Base-by-base conservation (phyloP, 2,113 vertebrate species). In the Halichoerus grypus region DNA sequence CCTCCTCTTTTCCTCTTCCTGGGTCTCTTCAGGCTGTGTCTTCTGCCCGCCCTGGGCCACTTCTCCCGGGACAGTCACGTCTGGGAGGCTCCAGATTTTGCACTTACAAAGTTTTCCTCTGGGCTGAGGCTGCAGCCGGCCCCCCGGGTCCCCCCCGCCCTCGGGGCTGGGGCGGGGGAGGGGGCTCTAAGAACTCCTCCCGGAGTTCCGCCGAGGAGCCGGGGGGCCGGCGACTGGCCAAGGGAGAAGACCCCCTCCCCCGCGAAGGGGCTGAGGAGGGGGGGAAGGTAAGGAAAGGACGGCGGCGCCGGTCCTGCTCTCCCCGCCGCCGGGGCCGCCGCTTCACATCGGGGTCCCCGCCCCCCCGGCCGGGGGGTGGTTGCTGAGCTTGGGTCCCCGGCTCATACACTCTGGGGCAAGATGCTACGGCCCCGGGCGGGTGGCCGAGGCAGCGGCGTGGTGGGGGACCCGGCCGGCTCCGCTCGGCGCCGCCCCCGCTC, bases 401-500 rank as follows among this genome's bases (percentile, higher is more conserved):
- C 55, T 95, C 97, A 96, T 98, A 90, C 97, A 97, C 96, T 92
- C 97, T 90, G 85, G 92, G 97, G 98, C 80, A 42, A 65, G 98
- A 89, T 94, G 97, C 97, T 97, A 98, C 95, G 98, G 98, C 95
- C 98, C 94, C 97, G 91, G 91, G 89, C 89, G 84, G 86, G 93
- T 51, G 67, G 86, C 93, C 91, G 65, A 93, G 61, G 93, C 85
- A 53, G 96, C 94, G 84, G 97, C 97, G 72, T 97, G 88, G 95
- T 85, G 71, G 94, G 97, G 96, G 88, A 95, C 95, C 98, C 96
- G 86, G 98, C 97, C 98, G 97, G 98, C 98, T 97, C 97, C 98
- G 96, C 97, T 98, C 97, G 98, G 98, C 98, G 97, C 98, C 98
- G 98, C 98, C 97, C 96, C 98, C 97, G 97, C 98, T 95, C 97